Evolutionary conservation across 2,888 invertebrate genomes (phyloP).

Genomic region (Listrodromus nycthemerus): DNA sequence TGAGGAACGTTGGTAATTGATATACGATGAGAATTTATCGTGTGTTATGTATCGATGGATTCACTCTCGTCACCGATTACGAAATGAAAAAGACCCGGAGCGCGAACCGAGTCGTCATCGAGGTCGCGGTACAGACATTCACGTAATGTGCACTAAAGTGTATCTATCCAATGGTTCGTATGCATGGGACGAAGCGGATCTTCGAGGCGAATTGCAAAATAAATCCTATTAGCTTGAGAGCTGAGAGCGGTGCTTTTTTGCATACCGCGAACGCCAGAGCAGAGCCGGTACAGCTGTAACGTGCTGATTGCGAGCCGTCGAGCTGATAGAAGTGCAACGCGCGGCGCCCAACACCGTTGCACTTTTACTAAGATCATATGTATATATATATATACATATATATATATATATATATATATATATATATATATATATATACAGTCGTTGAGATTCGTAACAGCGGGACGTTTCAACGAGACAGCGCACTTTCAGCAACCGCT

Average conservation of each 20-base stretch:
- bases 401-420: background rate
- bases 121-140: slow-evolving; percentile 56
- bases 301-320: slow-evolving; percentile 60
- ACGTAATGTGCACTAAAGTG: slow-evolving; percentile 50
- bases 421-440: slow-evolving; percentile 3
- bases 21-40: slow-evolving; percentile 14
- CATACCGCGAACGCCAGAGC: slow-evolving; percentile 61
- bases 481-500: slow-evolving; percentile 41
- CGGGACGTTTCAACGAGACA: slow-evolving; percentile 51
- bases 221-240: slow-evolving; percentile 73
- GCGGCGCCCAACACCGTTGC: slow-evolving; percentile 33
- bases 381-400: background rate
- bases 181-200: slow-evolving; percentile 59
- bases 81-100: slow-evolving; percentile 43
- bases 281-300: slow-evolving; percentile 40
- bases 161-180: slow-evolving; percentile 33
- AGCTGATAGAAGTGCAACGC: slow-evolving; percentile 64
- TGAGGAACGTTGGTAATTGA: slow-evolving; percentile 19
- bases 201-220: slow-evolving; percentile 71
- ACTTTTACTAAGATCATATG: slow-evolving; percentile 26
- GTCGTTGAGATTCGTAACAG: slow-evolving; percentile 9
- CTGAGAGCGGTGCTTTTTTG: slow-evolving; percentile 64
- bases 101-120: slow-evolving; percentile 58
- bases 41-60: slow-evolving; percentile 47
- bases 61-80: slow-evolving; percentile 38